Percentiles rank a stretch among this genome's conserved stretches.
These are phyloP conservation scores for Falco naumanni DNA, from an alignment of 2,797 vertebrate genomes.

Conservation along the genomic window DNA sequence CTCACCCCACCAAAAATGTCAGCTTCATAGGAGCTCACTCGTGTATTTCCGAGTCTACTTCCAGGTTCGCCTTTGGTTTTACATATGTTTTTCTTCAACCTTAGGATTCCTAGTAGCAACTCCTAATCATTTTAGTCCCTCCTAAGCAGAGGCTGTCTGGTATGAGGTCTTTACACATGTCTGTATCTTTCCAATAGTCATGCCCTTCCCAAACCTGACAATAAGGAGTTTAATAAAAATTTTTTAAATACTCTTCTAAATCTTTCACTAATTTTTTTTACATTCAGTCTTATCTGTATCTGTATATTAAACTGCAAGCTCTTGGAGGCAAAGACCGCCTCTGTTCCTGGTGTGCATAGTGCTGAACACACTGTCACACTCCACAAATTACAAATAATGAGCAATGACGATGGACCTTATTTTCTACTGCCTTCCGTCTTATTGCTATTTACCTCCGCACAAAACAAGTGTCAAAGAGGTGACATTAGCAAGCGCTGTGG, in stretches of 20 bases:
- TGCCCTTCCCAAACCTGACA: neutral
- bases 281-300: neutral
- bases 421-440: conserved; percentile 49
- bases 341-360: conserved; percentile 10
- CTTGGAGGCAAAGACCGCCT: neutral
- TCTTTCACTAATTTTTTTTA: neutral
- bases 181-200: neutral
- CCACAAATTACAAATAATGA: conserved; percentile 68
- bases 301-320: neutral
- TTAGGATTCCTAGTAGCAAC: neutral
- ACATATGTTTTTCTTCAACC: neutral
- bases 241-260: neutral
- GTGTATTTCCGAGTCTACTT: neutral
- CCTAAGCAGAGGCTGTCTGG: neutral
- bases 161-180: neutral
- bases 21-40: neutral
- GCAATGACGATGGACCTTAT: conserved; percentile 25
- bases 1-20: neutral
- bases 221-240: neutral
- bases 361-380: conserved; percentile 60
- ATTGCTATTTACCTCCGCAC: conserved; percentile 13
- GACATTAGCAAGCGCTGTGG: conserved; percentile 43
- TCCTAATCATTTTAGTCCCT: neutral
- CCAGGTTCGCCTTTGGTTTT: neutral
- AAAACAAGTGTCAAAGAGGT: conserved; percentile 65